phyloP scores from a whole-genome alignment of 1,140 invertebrate genomes.

The Drosophila sp. region DNA sequence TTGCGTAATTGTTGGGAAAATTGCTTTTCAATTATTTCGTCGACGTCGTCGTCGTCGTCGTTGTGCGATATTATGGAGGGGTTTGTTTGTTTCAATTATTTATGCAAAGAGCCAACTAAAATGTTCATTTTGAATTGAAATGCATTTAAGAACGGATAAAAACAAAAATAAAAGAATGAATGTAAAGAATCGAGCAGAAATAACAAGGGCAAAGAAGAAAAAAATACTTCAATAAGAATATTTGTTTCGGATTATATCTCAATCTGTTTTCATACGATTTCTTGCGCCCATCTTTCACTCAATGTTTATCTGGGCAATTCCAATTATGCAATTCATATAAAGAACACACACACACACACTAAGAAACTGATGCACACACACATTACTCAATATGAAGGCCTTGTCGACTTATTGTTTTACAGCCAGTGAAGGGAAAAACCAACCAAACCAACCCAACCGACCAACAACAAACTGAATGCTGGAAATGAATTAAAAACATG shows the following conservation, averaged over 20 bases:
- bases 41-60: conserved; percentile 4
- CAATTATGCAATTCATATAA: conserved; percentile 54
- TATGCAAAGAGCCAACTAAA: conserved; percentile 54
- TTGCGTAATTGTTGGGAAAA: conserved; percentile 60
- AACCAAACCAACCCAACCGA: conserved; percentile 21
- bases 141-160: conserved; percentile 2
- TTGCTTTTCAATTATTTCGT: conserved; percentile 48
- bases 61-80: conserved; percentile 18
- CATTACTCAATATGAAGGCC: conserved; percentile 53
- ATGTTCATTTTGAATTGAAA: conserved; percentile 43
- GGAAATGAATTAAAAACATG: conserved; percentile 79
- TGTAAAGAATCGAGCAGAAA: not conserved
- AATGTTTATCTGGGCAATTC: conserved; percentile 25
- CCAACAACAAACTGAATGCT: conserved; percentile 57
- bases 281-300: conserved; percentile 14
- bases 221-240: conserved; percentile 5
- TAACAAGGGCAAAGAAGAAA: not conserved
- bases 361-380: conserved; percentile 37
- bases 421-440: conserved; percentile 27
- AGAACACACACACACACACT: conserved; percentile 25
- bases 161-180: not conserved
- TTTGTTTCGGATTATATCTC: conserved; percentile 9
- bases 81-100: conserved; percentile 48
- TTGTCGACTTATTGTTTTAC: conserved; percentile 60
- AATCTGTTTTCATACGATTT: conserved; percentile 29